A percentile compares a stretch with the other conserved stretches of the same genome.
phyloP scores from a whole-genome alignment of 2,797 vertebrate genomes.

The Hoplostethus mediterraneus region DNA sequence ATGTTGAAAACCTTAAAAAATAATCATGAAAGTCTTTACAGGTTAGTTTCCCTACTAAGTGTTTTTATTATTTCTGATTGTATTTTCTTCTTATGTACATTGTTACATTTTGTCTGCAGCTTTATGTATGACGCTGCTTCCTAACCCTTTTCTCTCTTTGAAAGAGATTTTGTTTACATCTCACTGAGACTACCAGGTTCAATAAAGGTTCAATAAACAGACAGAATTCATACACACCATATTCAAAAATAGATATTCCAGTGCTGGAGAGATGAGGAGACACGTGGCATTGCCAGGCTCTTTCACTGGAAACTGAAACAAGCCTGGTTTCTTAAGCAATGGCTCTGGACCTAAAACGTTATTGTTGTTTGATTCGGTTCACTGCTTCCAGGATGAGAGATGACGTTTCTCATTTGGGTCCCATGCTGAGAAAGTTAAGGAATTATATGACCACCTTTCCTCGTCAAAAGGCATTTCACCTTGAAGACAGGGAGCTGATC shows the following conservation, averaged over 20 bases:
- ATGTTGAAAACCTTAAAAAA: neutral
- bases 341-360: no score
- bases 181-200: slow-evolving; percentile 57
- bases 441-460: no score
- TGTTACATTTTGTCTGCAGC: neutral
- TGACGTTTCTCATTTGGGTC: no score
- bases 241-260: no score
- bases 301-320: no score
- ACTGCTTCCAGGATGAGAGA: no score
- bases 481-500: no score
- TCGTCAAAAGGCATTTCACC: no score
- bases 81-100: neutral
- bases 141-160: slow-evolving; percentile 36
- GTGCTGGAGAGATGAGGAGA: neutral
- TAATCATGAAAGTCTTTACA: neutral
- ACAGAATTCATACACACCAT: neutral
- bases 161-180: slow-evolving; percentile 39
- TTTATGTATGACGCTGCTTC: no score
- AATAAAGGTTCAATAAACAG: neutral
- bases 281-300: neutral
- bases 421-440: no score
- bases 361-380: no score
- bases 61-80: neutral
- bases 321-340: no score
- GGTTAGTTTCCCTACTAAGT: neutral